phyloP scores from a whole-genome alignment of 2,113 vertebrate genomes.

The Tupaia tana region DNA sequence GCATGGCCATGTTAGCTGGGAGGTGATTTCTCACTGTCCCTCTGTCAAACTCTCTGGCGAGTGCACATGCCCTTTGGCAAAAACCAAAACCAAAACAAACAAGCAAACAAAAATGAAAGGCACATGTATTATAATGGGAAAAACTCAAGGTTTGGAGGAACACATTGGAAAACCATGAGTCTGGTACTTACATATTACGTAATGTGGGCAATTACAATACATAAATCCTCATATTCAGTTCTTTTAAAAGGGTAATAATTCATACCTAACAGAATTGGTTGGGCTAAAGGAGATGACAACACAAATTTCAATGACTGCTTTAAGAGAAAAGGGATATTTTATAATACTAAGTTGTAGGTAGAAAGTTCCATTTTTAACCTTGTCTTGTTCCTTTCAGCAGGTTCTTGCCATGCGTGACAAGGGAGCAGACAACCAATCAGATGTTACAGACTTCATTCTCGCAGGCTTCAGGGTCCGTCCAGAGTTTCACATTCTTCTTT shows the following conservation, averaged over 20 bases:
- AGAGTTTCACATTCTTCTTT: conserved; percentile 35
- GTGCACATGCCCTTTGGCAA: no score
- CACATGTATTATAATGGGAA: neutral
- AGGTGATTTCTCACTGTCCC: no score
- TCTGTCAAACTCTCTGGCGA: no score
- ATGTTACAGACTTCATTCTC: conserved; percentile 69
- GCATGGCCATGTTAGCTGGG: no score
- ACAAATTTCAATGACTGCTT: neutral
- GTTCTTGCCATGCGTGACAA: conserved; percentile 33
- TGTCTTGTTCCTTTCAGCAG: neutral
- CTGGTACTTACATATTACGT: neutral
- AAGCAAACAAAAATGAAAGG: neutral
- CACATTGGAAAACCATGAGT: neutral
- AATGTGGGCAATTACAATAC: neutral
- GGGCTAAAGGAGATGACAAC: neutral
- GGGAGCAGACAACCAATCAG: conserved; percentile 50
- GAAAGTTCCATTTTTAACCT: conserved; percentile 2
- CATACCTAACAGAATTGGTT: neutral
- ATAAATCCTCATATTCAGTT: neutral
- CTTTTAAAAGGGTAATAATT: neutral
- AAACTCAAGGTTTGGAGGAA: neutral
- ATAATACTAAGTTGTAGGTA: neutral
- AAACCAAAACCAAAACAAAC: no score
- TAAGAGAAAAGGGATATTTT: neutral
- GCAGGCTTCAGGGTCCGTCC: conserved; percentile 49